Evolutionary conservation across 1,140 invertebrate genomes (phyloP), one percentile per base, ranked within the genome.

Genomic region (Brachionus angularis): DNA sequence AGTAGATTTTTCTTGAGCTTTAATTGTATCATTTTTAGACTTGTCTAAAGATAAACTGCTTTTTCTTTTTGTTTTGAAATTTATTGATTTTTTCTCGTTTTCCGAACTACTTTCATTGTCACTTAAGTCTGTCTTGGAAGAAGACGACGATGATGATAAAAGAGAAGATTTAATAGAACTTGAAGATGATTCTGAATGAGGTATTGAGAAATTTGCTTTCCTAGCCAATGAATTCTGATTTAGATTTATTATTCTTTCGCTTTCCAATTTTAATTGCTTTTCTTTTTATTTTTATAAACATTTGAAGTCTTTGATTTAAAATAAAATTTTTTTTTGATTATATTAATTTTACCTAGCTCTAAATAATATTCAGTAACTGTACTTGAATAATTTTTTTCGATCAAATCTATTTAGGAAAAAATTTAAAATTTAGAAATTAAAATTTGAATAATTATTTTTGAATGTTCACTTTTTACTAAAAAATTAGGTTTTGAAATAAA

Each of bases 311-410:
- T 10, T 10, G 39, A 10, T 10, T 10, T 42, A 42, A 16, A 42
- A 42, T 10, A 10, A 42, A 42, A 42, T 10, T 10, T 10, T 10
- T 10, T 16, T 42, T 10, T 10, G 39, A 42, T 42, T 42, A 42
- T n/a, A n/a, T n/a, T 42, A 10, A 42, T 10, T 10, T 42, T 42
- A 42, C 39, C 39, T 16, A 42, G 16, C 10, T 42, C 39, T 10
- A 16, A 10, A 27, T 47, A 67, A 36, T 34, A 50, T 14, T 67
- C 62, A 12, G 3, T 34, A 2, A 67, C 34, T 47, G 29, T 67
- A 21, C 39, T n/a, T 10, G 29, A 21, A 47, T 42, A 67, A 29
- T 67, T 67, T 67, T 67, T 67, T 18, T 67, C 62, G 10, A 67
- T 67, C 21, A 67, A 33, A 47, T 18, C 62, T n/a, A n/a, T n/a